Evolutionary conservation across 2,888 invertebrate species (phyloP), one percentile per base, ranked within the genome.

Genomic region (Drosophila nr. fundita): DNA sequence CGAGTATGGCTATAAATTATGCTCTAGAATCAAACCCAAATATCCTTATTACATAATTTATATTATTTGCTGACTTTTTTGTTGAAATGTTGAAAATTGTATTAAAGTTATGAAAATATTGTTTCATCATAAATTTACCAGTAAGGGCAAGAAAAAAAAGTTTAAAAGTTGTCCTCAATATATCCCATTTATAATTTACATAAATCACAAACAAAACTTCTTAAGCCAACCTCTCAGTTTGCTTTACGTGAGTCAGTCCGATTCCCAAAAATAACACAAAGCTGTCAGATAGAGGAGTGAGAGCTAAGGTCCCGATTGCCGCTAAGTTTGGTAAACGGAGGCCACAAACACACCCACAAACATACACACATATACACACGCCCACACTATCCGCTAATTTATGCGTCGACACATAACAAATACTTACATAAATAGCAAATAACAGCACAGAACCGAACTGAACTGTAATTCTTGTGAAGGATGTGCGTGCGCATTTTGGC

Each of bases 181-280:
- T 38, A 62, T 62, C 32, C 48, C 30, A 48, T 62, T 58, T 59
- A 21, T 49, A 54, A 42, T 34, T 32, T 30, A 30, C 27, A 45
- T 58, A 38, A 36, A 45, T 45, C 45, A 54, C 60, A 60, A 52
- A 27, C 36, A 68, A 52, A 77, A 83, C 70, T 77, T 62, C 50
- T 64, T 27, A 57, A 80, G 42, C 57, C 49, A 73, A 61, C 76
- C 66, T 45, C 64, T 63, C 42, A 53, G 42, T 62, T 50, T n/a
- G 34, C 38, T 27, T 65, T 59, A 82, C 83, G 80, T 82, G 83
- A 76, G 62, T 68, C 69, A 60, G 59, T 63, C 55, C 32, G 50
- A 57, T 64, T 60, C 45, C 53, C 45, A 54, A 62, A 63, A 72
- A 61, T 48, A 52, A 52, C 58, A 52, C 54, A 70, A 78, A 77